Evolutionary conservation across 2,113 vertebrate species (phyloP), one percentile per base, ranked within the genome.

Genomic region (Orthonyx spaldingii): DNA sequence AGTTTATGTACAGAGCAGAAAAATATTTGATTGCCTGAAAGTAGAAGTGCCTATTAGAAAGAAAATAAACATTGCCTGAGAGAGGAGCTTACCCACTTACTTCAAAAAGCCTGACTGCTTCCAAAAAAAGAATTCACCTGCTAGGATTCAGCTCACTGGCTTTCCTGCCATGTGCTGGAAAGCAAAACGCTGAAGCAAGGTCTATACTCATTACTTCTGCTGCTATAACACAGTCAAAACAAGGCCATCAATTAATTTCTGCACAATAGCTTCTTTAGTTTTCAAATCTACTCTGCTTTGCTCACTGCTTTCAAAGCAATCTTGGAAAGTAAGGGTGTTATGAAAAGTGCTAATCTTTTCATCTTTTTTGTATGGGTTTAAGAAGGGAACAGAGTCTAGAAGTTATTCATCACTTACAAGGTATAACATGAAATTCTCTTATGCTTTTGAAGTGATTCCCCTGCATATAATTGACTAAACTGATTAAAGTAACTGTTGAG

Each of bases 401-500:
- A 94, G 90, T 74, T 92, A 92, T 93, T 95, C 90, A 92, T 90
- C 90, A 82, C 88, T 96, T 96, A 90, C 42, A 90, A 93, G 88
- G 79, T 85, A 92, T 84, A 95, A 93, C 75, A 81, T 42, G 68
- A 92, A 96, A 90, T 90, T 89, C 96, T 76, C 79, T 89, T 64
- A 64, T 78, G 93, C 90, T 96, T 96, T 96, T 96, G 95, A 97
- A 96, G 94, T 90, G 90, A 92, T 89, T 95, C 68, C 72, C 76
- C 72, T 88, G 92, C 94, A 95, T 87, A 93, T 95, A 97, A 96
- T 93, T 95, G 88, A 96, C 93, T 97, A 92, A 96, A 95, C 88
- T 96, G 93, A 97, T 97, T 96, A 96, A 96, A 97, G 92, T 47
- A 93, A 94, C 82, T 89, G 68, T 92, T 96, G 92, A 92, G 94